Base-by-base conservation (phyloP, 2,113 vertebrate genomes). In the Canis aureus region DNA sequence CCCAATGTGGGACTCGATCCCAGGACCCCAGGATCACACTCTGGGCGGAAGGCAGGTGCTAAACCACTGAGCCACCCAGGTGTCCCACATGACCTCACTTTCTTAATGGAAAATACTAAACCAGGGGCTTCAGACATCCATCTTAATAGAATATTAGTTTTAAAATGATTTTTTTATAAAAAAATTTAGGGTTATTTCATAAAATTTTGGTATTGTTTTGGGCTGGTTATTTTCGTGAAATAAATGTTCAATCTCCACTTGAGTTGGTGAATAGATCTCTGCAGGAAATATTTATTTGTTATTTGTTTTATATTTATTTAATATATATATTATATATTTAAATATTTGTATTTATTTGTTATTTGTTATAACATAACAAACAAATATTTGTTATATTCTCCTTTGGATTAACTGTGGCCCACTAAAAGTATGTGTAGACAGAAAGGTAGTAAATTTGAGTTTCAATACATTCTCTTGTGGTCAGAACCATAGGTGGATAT, bases 61-160 rank as follows among this genome's bases (percentile, higher is more conserved):
- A 43, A 43, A 43, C 43, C 43, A 43, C 43, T 43, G 43, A 43
- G 43, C 43, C 43, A 43, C 43, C 43, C 43, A 43, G 43, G 43
- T 43, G 7, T 43, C 43, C 43, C 43, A 53, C 13, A 49, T 55
- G 66, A 38, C 16, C 22, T 73, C 6, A 49, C 11, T 55, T 73
- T 66, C 25, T 95, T 89, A 64, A 79, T 1, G 67, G 32, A 49
- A 95, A 93, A 93, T 91, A 16, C 22, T 60, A 60, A 66, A 88
- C 38, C 11, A 89, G 88, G 19, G 22, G 25, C 22, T 88, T 62
- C 22, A 95, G n/a, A 55, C 3, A 93, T 15, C 1, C 11, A 80
- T 51, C 53, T 67, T 25, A 67, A 55, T 83, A 82, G 17, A 69
- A 55, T 67, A 82, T 53, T 73, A 87, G n/a, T 59, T 89, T 79